Percentiles rank a stretch among this genome's conserved stretches.
Conservation (phyloP, 2,797 vertebrate genomes). For the Anableps anableps region DNA sequence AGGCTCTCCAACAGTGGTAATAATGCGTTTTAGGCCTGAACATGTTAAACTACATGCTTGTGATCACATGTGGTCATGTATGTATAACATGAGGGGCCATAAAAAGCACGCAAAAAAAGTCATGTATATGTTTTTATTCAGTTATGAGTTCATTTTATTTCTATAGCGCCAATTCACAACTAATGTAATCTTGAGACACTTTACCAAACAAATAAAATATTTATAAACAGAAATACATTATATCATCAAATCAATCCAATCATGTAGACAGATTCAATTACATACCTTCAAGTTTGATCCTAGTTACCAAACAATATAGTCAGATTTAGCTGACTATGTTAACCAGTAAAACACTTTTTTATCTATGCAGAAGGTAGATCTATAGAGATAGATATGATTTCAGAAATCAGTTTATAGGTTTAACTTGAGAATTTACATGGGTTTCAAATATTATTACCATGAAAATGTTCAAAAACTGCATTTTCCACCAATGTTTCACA, state of each 20-base stretch:
- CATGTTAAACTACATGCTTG: too few relatives aligned
- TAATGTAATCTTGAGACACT: neutral
- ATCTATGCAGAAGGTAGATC: too few relatives aligned
- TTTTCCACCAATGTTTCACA: too few relatives aligned
- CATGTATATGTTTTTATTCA: neutral
- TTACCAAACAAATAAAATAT: neutral
- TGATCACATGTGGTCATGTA: too few relatives aligned
- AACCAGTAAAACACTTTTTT: neutral
- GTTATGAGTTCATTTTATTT: neutral
- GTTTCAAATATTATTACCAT: neutral
- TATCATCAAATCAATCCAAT: neutral
- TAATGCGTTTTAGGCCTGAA: neutral
- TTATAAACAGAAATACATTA: neutral
- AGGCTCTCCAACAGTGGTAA: neutral
- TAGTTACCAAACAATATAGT: neutral
- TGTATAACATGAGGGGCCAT: neutral
- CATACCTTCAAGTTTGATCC: neutral
- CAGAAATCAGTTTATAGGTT: too few relatives aligned
- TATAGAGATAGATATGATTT: neutral
- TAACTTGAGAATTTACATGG: neutral
- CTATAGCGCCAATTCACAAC: neutral
- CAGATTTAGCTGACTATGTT: neutral
- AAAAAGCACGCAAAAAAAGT: neutral
- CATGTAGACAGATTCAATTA: too few relatives aligned
- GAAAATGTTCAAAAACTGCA: neutral